Evolutionary conservation across 2,797 vertebrate species (phyloP), one percentile per base, ranked within the genome.

Genomic region (Discoglossus pictus): DNA sequence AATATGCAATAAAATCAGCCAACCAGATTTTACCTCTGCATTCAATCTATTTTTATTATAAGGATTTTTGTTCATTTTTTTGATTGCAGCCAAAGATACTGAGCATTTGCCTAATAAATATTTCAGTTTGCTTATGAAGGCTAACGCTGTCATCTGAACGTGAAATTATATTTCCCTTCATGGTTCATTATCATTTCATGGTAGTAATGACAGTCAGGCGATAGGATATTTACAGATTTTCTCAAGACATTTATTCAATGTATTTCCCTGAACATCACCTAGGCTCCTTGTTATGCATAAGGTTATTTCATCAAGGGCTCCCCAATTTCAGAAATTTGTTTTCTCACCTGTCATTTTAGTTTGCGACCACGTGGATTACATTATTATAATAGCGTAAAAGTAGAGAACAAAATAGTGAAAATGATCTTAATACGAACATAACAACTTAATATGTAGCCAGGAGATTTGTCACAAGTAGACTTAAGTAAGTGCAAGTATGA

Each of bases 1-100:
- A 98, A 98, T 92, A 95, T 90, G 91, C 93, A 96, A 96, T 96
- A 96, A 95, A 94, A 89, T 79, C 94, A 95, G 88, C 93, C 92
- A 96, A 94, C 92, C 93, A 93, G 89, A 89, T 92, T 94, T 89
- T 89, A 91, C 91, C 89, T 90, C 87, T 78, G 86, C 83, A 86
- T 89, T 93, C 90, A 90, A 87, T 93, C 87, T 91, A 83, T 85
- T 90, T 87, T 90, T 92, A 92, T 92, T 94, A 93, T 93, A 92
- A 90, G 91, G 89, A 87, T 87, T 85, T 92, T 90, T 86, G 86
- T 90, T 84, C 86, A 80, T 87, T 90, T 70, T 56, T 60, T 86
- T 85, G 88, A 90, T 92, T 88, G 89, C 83, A 84, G 82, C 80
- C 82, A 35, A 87, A 89, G 86, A 90, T 89, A 90, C 84, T 47